Base-by-base conservation (phyloP, 2,797 vertebrate species). In the Lepidocolaptes lacrymiger region DNA sequence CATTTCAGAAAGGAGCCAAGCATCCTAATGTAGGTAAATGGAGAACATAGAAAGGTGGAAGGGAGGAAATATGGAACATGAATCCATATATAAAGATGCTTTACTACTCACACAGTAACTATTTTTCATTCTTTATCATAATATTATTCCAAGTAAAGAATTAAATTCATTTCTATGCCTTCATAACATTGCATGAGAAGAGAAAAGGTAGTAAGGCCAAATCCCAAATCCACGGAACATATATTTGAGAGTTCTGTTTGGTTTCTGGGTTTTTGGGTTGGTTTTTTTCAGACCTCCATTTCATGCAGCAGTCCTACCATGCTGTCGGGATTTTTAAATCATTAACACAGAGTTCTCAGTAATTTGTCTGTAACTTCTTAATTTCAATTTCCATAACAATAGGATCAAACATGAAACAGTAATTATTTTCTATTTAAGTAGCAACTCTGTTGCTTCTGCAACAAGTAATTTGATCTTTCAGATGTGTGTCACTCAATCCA, bases 261-360 rank as follows among this genome's bases (percentile, higher is more conserved):
- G 24, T 26, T 49, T 28, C 14, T 39, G 7, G 5, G 14, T 5
- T 49, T 28, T 28, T 39, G 7, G 5, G 0, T n/a, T n/a, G 0
- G 6, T 51, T 58, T 77, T 81, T 55, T 82, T 30, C 34, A 73
- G 20, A 28, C 9, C 52, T 49, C 16, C 0, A 1, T 58, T 88
- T 76, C 43, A 80, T 9, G 8, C 27, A 83, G 80, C 5, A 41
- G 30, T 76, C 54, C 23, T 62, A 69, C 15, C 28, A 23, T 19
- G 5, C 22, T 23, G 6, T 10, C 32, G 36, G 5, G 15, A 46
- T 68, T 85, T 76, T 77, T 16, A 73, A 26, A 73, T 54, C 19
- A 32, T 44, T 46, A 66, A 19, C 19, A 44, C 5, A 59, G 9
- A 68, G 10, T n/a, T 41, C n/a, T 73, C 28, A 46, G 23, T 46